Evolutionary conservation across 2,888 invertebrate genomes (phyloP).

Genomic region (Achlya flavicornis): DNA sequence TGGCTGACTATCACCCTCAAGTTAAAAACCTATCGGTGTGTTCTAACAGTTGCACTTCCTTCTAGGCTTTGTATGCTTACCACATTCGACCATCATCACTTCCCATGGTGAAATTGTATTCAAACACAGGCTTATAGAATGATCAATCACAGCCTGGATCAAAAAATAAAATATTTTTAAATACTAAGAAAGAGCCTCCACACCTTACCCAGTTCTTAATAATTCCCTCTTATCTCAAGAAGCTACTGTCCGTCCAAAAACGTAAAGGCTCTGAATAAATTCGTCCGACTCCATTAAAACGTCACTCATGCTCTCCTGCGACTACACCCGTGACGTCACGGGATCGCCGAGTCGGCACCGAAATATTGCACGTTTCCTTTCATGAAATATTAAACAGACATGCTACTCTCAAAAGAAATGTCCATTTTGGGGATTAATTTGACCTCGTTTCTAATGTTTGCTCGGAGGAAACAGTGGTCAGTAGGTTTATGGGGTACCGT

Average conservation of each 20-base stretch:
- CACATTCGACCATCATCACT: too few species aligned
- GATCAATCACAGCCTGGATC: too few species aligned
- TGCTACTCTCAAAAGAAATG: conserved; percentile 5
- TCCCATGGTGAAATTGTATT: too few species aligned
- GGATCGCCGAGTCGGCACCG: conserved; percentile 5
- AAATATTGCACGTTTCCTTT: conserved; percentile 12
- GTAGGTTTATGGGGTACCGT: not conserved
- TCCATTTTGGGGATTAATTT: not conserved
- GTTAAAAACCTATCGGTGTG: too few species aligned
- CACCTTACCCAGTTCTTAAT: not conserved
- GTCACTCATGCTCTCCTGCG: conserved; percentile 50
- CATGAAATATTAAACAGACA: conserved; percentile 9
- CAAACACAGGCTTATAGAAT: too few species aligned
- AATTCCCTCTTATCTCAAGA: conserved; percentile 20
- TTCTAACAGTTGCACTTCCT: too few species aligned
- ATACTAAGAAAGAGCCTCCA: not conserved
- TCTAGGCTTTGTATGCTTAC: too few species aligned
- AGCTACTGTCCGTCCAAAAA: conserved; percentile 21
- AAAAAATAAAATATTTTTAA: too few species aligned
- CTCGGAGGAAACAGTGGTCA: not conserved
- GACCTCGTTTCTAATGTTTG: not conserved
- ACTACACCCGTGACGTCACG: conserved; percentile 20
- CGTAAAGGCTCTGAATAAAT: conserved; percentile 48
- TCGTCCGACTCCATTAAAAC: conserved; percentile 59
- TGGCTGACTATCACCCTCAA: too few species aligned